These are phyloP conservation scores for Anisognathus igniventris DNA, from an alignment of 2,797 vertebrate species.

Conservation along the genomic window DNA sequence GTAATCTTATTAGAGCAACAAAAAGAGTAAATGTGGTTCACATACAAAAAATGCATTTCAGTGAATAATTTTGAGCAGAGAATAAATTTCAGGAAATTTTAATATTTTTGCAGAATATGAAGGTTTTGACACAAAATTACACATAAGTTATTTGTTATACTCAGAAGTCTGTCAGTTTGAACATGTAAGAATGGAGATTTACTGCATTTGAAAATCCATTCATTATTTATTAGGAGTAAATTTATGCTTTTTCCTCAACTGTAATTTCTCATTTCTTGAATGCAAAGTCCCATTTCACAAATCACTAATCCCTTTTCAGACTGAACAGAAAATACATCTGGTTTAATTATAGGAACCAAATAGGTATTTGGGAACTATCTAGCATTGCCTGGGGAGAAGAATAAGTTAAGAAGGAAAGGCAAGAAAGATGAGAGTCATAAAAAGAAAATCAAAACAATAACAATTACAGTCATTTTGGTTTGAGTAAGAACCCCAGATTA, in stretches of 20 bases:
- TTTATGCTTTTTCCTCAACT: not conserved
- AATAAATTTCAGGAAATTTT: not conserved
- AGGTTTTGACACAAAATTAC: not conserved
- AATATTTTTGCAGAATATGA: not conserved
- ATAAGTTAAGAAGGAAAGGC: not conserved
- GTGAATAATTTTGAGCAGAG: not conserved
- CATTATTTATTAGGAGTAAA: not conserved
- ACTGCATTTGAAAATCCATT: not conserved
- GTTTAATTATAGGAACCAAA: constrained; percentile 29
- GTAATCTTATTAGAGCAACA: constrained; percentile 16
- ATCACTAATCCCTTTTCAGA: not conserved
- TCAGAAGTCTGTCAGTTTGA: not conserved
- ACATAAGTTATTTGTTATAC: not conserved
- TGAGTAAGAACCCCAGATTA: not conserved
- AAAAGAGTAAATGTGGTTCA: not conserved
- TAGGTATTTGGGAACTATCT: not conserved
- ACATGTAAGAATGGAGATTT: not conserved
- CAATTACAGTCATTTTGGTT: not conserved
- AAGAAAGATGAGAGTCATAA: not conserved
- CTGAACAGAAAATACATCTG: not conserved
- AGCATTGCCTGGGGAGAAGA: not conserved
- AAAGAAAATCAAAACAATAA: not conserved
- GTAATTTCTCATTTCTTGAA: constrained; percentile 10
- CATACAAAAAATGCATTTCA: not conserved
- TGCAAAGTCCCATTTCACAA: not conserved